phyloP scores from a whole-genome alignment of 64 coral and sea anemone species.

The Acropora tenuis region DNA sequence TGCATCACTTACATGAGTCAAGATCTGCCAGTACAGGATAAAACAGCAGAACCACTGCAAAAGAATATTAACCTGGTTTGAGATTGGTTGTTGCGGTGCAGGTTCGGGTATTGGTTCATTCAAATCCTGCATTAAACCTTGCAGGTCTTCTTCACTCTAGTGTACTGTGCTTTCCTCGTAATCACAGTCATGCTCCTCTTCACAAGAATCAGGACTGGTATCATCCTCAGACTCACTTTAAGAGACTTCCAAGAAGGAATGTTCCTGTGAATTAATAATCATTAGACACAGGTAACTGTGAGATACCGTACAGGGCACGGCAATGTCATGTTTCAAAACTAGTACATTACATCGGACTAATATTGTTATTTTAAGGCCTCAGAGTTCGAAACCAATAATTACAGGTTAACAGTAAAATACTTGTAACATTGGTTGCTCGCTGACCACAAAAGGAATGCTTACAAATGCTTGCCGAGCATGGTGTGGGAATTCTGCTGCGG shows the following conservation, averaged over 20 bases:
- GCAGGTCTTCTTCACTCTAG: slow-evolving; percentile 34
- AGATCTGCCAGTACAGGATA: slow-evolving; percentile 30
- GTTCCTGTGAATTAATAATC: neutral
- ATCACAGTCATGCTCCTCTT: slow-evolving; percentile 27
- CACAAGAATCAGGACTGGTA: neutral
- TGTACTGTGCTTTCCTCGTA: neutral
- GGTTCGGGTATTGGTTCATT: slow-evolving; percentile 32
- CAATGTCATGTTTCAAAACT: neutral
- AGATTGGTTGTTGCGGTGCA: slow-evolving; percentile 11
- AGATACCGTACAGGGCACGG: neutral
- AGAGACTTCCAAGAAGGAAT: slow-evolving; percentile 17
- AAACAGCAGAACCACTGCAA: slow-evolving; percentile 23
- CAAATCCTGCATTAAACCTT: slow-evolving; percentile 31
- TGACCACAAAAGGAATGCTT: neutral
- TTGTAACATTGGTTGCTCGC: neutral
- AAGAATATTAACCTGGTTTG: neutral
- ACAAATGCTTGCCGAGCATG: neutral
- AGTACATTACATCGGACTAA: neutral
- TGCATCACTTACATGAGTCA: slow-evolving; percentile 40
- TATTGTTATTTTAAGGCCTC: neutral
- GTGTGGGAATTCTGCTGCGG: too few species aligned
- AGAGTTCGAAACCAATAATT: neutral
- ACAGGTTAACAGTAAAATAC: neutral
- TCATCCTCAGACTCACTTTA: slow-evolving; percentile 28
- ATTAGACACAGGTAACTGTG: neutral